These are phyloP conservation scores for Empis livida DNA, from an alignment of 2,888 invertebrate genomes.

Conservation along the genomic window DNA sequence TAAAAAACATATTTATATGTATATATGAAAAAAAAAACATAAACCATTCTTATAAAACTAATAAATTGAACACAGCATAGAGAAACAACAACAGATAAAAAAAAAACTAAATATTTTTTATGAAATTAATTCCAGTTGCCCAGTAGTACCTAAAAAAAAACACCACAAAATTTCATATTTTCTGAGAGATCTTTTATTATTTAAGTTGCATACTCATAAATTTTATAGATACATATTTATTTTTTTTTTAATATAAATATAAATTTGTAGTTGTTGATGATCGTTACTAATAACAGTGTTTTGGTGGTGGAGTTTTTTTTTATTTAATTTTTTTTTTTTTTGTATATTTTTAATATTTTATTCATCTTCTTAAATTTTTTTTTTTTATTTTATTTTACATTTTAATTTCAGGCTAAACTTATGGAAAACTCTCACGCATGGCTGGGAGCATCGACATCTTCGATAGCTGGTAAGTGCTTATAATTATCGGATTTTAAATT, in stretches of 20 bases:
- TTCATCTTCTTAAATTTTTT: not conserved
- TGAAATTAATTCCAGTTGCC: not conserved
- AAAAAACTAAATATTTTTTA: no score
- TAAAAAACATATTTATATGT: no score
- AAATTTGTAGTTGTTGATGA: no score
- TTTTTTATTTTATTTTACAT: conserved; percentile 21
- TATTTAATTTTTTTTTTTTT: no score
- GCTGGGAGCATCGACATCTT: conserved; percentile 81
- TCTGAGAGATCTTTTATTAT: no score
- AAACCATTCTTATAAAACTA: not conserved
- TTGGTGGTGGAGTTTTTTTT: no score
- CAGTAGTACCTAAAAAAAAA: not conserved
- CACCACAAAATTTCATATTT: not conserved
- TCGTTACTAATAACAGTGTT: conserved; percentile 4
- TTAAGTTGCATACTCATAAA: no score
- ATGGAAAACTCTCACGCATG: conserved; percentile 85
- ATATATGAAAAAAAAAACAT: no score
- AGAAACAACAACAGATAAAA: not conserved
- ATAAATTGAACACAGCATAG: not conserved
- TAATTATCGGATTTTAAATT: no score
- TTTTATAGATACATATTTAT: no score
- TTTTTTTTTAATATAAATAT: no score
- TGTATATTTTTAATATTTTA: no score
- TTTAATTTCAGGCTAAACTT: conserved; percentile 72
- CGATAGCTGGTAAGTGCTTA: conserved; percentile 69